Conservation (phyloP, 1,140 invertebrate species). For the Drosophila tristis region DNA sequence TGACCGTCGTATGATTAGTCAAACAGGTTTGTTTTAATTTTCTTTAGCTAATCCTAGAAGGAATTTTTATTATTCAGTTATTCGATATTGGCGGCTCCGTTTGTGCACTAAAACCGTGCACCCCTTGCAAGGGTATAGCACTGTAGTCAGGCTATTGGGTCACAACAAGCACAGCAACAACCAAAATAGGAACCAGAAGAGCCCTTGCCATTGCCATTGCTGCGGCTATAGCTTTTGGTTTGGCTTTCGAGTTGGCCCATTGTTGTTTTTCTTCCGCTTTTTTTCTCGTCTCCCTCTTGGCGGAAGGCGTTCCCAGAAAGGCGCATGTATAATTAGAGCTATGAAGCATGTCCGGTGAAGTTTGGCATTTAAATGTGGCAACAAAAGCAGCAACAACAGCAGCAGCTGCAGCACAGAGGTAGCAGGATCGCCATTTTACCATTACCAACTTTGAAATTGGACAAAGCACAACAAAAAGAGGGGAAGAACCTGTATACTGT, state of each 20-base stretch:
- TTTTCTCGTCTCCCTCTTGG: constrained; percentile 42
- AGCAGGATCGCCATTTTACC: constrained; percentile 47
- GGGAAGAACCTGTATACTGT: constrained; percentile 6
- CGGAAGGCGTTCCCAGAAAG: constrained; percentile 75
- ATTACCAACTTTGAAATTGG: constrained; percentile 51
- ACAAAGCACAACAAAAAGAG: constrained; percentile 5
- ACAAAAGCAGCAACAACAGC: constrained; percentile 35
- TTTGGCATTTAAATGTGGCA: constrained; percentile 80
- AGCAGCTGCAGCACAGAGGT: constrained; percentile 31
- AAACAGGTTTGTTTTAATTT: no score
- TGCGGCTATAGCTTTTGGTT: constrained; percentile 7
- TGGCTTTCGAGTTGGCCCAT: constrained; percentile 12
- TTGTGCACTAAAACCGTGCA: no score
- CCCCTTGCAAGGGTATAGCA: no score
- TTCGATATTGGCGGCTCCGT: no score
- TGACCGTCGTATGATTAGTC: no score
- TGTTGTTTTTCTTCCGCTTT: constrained; percentile 41
- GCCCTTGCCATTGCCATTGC: constrained; percentile 27
- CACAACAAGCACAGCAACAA: constrained; percentile 32
- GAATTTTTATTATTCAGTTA: no score
- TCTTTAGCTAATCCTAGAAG: no score
- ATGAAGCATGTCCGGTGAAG: constrained; percentile 82
- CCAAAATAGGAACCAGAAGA: constrained; percentile 19
- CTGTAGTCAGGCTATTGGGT: constrained; percentile 3
- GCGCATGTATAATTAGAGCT: constrained; percentile 82